Evolutionary conservation across 2,888 invertebrate genomes (phyloP), one percentile per base, ranked within the genome.

Genomic region (Andrena marginata): DNA sequence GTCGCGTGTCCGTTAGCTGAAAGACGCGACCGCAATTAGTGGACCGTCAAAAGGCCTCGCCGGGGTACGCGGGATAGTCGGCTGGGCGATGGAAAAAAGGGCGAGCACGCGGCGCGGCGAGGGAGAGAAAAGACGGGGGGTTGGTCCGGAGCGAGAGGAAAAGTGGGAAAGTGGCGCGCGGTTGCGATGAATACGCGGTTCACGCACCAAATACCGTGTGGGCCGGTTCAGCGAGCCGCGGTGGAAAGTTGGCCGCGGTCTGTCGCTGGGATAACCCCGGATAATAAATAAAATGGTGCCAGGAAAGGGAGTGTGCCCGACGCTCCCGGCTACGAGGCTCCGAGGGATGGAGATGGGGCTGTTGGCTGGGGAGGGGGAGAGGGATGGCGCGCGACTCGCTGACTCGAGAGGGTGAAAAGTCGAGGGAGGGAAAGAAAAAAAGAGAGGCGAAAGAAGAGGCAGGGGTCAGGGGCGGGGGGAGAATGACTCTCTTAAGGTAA

Each of bases 241-340:
- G 78, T 76, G 80, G 73, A 84, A 84, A 84, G 87, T 76, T 82
- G 74, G 48, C 73, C 77, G 76, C 85, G 67, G 79, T 82, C 70
- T 67, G 80, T 83, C 75, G 79, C 64, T 68, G 87, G 75, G 80
- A 77, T 83, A 85, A 88, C 79, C 78, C 72, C 81, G 85, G 85
- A 88, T 88, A 85, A 90, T 91, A 91, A 91, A 91, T 91, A 91
- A 91, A 90, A 91, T 84, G 86, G 64, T 82, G 80, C 68, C 75
- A 68, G 65, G 70, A 63, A 64, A 59, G 70, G 49, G 69, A 80
- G 77, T 72, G 63, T 69, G 80, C 73, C 42, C 78, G 67, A 78
- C 80, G 77, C 77, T 77, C 20, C 65, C 20, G 70, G 80, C 54
- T 59, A 67, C 23, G 64, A 20, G 13, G n/a, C 10, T 16, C 42